Evolutionary conservation across 2,888 invertebrate genomes (phyloP).

Genomic region (Cephus nigrinus): DNA sequence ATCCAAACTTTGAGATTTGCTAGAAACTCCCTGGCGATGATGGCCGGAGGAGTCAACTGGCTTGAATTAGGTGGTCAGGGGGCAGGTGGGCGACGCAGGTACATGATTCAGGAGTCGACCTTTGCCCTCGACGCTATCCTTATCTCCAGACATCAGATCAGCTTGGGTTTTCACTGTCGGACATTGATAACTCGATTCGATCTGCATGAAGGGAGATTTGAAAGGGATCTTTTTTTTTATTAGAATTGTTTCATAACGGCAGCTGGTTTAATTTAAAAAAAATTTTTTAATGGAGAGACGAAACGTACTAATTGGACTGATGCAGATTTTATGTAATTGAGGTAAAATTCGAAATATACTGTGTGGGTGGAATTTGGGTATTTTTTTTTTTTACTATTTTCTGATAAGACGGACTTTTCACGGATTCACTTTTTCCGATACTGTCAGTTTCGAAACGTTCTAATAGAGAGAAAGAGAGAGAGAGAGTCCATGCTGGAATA

Average conservation of each 20-base stretch:
- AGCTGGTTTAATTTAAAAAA: background rate
- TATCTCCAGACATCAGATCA: background rate
- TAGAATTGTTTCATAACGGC: background rate
- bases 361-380: too few species aligned
- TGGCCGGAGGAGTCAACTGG: background rate
- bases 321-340: background rate
- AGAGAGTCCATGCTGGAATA: background rate
- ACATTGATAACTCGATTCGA: background rate
- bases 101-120: slow-evolving; percentile 19
- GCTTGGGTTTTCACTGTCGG: background rate
- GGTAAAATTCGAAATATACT: background rate
- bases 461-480: background rate
- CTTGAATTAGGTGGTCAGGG: background rate
- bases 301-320: background rate
- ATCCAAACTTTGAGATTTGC: slow-evolving; percentile 18
- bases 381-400: background rate
- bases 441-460: background rate
- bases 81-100: slow-evolving; percentile 11
- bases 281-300: background rate
- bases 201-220: background rate
- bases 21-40: slow-evolving; percentile 13
- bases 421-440: background rate
- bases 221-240: background rate
- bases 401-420: background rate
- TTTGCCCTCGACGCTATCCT: slow-evolving; percentile 15